Conservation (phyloP, 1,140 invertebrate genomes). For the Glossosoma conforme region DNA sequence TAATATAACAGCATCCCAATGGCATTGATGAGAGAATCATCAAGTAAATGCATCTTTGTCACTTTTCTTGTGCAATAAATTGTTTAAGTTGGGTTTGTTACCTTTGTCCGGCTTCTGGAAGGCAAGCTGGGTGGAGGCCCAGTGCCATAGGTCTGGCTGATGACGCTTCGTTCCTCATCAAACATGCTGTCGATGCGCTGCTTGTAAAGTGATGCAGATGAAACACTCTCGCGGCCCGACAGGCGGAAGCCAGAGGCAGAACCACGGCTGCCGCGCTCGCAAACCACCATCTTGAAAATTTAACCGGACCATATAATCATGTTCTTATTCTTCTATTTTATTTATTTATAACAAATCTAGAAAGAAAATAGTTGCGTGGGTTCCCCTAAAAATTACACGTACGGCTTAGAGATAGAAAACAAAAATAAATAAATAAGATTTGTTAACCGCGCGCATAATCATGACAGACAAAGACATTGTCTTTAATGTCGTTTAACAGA, state of each 20-base stretch:
- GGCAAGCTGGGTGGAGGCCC: conserved; percentile 11
- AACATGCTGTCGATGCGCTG: conserved; percentile 81
- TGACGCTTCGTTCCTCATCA: conserved; percentile 55
- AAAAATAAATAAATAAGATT: too few relatives aligned
- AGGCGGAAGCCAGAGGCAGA: conserved; percentile 43
- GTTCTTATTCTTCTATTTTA: too few relatives aligned
- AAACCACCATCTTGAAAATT: conserved; percentile 43
- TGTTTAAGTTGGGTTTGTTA: neutral
- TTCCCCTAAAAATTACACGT: too few relatives aligned
- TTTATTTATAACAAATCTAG: too few relatives aligned
- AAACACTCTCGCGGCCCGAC: conserved; percentile 48
- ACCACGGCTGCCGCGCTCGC: conserved; percentile 39
- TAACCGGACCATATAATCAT: too few relatives aligned
- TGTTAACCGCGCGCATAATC: too few relatives aligned
- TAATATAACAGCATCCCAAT: neutral
- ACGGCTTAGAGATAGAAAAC: too few relatives aligned
- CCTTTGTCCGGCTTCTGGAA: conserved; percentile 20
- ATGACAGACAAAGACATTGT: too few relatives aligned
- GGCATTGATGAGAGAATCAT: neutral
- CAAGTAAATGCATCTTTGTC: neutral
- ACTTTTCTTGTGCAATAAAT: neutral
- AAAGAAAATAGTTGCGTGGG: too few relatives aligned
- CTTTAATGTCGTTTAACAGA: too few relatives aligned
- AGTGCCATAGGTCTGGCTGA: conserved; percentile 38
- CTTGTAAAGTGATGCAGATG: conserved; percentile 65